Conservation (phyloP, 1,140 invertebrate genomes). For the Penaeus indicus region DNA sequence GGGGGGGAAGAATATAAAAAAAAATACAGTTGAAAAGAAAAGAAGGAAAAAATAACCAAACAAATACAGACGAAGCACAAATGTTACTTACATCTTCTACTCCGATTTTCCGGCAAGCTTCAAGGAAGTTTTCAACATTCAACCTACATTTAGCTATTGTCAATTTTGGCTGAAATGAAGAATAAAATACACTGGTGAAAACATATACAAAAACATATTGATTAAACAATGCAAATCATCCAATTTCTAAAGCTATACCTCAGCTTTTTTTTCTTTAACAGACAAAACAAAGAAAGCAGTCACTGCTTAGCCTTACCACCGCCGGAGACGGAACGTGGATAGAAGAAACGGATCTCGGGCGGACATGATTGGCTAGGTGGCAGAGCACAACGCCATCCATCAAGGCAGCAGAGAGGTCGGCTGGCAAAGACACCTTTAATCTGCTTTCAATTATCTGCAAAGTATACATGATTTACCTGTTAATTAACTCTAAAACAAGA, state of each 20-base stretch:
- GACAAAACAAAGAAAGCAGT: background rate
- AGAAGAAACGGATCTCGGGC: slow-evolving; percentile 88
- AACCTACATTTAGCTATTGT: slow-evolving; percentile 92
- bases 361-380: slow-evolving; percentile 92
- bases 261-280: background rate
- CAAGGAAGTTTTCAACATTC: slow-evolving; percentile 96
- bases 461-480: background rate
- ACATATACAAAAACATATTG: background rate
- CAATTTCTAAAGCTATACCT: background rate
- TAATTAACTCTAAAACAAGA: too few relatives aligned
- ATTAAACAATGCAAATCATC: slow-evolving; percentile 10
- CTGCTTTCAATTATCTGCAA: slow-evolving; percentile 89
- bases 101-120: slow-evolving; percentile 92
- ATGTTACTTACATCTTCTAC: slow-evolving; percentile 89
- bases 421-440: slow-evolving; percentile 89
- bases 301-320: slow-evolving; percentile 78
- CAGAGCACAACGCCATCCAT: slow-evolving; percentile 93
- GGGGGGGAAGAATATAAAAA: background rate
- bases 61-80: background rate
- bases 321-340: slow-evolving; percentile 95
- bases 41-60: background rate
- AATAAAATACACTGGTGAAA: slow-evolving; percentile 61
- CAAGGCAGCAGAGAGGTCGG: slow-evolving; percentile 87
- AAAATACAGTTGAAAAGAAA: background rate
- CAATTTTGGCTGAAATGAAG: slow-evolving; percentile 85